phyloP scores from a whole-genome alignment of 2,797 vertebrate species.

The Lagorchestes hirsutus region DNA sequence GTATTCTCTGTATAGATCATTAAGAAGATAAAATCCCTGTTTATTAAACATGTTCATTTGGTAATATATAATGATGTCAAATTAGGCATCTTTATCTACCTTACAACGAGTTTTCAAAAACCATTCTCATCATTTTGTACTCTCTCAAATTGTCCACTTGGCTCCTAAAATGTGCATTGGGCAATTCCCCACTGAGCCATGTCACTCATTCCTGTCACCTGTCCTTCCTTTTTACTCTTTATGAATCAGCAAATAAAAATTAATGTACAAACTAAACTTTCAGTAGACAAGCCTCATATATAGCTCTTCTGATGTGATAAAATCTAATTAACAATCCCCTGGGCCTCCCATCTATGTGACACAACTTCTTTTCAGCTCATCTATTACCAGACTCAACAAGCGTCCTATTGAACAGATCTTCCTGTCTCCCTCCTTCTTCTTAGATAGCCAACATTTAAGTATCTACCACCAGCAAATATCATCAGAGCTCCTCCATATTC shows the following conservation, averaged over 20 bases:
- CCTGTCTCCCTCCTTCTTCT: not conserved
- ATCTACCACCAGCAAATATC: constrained; percentile 14
- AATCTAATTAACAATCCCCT: not conserved
- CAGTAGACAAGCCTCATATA: not conserved
- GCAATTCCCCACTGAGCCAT: not conserved
- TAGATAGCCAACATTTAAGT: constrained; percentile 12
- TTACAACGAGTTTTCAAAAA: not conserved
- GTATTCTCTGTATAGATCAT: not conserved
- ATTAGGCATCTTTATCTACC: not conserved
- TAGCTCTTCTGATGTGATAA: not conserved
- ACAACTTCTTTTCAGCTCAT: not conserved
- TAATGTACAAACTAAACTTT: not conserved
- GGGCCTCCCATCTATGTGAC: not conserved
- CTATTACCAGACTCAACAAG: not conserved
- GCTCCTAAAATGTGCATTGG: not conserved
- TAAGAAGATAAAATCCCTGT: not conserved
- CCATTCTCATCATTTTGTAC: not conserved
- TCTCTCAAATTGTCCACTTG: not conserved
- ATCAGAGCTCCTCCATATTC: not conserved
- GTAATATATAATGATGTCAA: not conserved
- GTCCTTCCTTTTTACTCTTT: not conserved
- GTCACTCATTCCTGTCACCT: not conserved
- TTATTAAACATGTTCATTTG: not conserved
- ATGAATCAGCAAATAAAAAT: not conserved
- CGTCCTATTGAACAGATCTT: not conserved